These are phyloP conservation scores for Lutjanus argentimaculatus DNA, from an alignment of 2,797 vertebrate species.

Conservation along the genomic window DNA sequence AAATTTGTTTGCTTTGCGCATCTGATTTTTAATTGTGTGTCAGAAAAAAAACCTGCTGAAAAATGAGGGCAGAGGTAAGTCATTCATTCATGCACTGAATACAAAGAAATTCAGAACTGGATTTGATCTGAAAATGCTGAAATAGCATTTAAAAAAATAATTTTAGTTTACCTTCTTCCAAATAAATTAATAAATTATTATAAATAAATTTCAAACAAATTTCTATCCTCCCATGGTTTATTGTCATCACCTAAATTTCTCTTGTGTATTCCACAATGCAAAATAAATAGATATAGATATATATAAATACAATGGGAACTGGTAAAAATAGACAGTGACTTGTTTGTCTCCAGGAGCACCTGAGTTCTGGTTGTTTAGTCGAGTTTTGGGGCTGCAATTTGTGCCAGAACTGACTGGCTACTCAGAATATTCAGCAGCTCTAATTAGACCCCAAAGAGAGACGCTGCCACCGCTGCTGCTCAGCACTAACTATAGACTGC, in stretches of 20 bases:
- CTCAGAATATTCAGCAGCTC: conserved; percentile 57
- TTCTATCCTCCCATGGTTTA: background rate
- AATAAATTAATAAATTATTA: too few relatives aligned
- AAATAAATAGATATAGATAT: background rate
- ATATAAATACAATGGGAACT: background rate
- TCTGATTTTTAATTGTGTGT: background rate
- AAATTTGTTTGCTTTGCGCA: background rate
- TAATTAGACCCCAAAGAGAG: conserved; percentile 76
- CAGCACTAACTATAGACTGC: conserved; percentile 7
- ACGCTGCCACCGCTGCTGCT: background rate
- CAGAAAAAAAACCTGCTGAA: background rate
- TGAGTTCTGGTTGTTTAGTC: conserved; percentile 18
- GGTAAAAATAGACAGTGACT: background rate
- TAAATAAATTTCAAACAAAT: too few relatives aligned
- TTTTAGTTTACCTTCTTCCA: too few relatives aligned
- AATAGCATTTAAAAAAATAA: background rate
- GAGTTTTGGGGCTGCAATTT: conserved; percentile 9
- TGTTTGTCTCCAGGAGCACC: background rate
- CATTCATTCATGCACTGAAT: background rate
- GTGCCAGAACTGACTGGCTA: conserved; percentile 33
- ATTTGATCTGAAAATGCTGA: background rate
- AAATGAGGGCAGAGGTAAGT: too few relatives aligned
- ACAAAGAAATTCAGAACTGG: background rate
- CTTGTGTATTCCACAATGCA: background rate
- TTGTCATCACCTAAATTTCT: background rate